Conservation (phyloP, 2,113 vertebrate species). For the Piaya cayana region DNA sequence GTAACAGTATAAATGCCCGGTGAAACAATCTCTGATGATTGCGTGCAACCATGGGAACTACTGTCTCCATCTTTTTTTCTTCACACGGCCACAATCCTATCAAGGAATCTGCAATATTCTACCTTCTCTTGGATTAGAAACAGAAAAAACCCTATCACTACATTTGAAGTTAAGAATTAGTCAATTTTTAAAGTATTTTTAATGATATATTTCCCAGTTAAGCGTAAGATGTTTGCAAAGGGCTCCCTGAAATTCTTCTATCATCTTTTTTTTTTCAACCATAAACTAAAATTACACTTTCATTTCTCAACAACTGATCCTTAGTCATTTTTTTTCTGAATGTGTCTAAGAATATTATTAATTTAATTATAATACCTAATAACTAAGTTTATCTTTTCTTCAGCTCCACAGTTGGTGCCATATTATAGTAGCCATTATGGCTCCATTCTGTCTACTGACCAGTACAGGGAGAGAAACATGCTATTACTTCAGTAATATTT, state of each 20-base stretch:
- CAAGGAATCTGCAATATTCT: not conserved
- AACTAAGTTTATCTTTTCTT: not conserved
- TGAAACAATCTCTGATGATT: not conserved
- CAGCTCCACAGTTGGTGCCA: not conserved
- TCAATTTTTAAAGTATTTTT: not conserved
- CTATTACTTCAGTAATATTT: not conserved
- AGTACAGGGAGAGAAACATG: not conserved
- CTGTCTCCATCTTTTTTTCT: not conserved
- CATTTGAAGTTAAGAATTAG: not conserved
- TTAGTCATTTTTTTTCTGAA: not conserved
- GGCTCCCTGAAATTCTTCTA: not conserved
- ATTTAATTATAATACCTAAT: not conserved
- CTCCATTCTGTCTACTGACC: not conserved
- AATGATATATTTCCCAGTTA: not conserved
- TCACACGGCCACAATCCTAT: not conserved
- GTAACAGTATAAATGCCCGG: not conserved
- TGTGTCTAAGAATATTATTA: not conserved
- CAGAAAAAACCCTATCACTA: not conserved
- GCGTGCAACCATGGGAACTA: not conserved
- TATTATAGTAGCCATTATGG: rapidly evolving
- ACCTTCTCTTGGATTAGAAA: not conserved
- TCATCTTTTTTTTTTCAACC: not conserved
- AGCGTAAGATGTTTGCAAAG: not conserved
- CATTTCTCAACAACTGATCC: not conserved
- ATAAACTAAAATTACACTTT: not conserved